Evolutionary conservation across 2,113 vertebrate genomes (phyloP).

Genomic region (Pipa parva): DNA sequence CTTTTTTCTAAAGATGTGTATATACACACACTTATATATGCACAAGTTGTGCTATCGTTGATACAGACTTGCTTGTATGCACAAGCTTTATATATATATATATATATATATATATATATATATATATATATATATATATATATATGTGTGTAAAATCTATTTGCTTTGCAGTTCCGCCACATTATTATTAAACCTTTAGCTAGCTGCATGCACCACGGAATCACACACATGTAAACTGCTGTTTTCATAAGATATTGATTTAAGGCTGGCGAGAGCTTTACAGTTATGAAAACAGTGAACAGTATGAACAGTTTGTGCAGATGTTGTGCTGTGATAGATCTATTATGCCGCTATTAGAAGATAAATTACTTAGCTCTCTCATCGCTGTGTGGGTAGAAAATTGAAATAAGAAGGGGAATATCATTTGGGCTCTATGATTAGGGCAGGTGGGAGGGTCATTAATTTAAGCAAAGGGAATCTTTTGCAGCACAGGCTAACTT

Average conservation of each 20-base stretch:
- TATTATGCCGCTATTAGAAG: conserved; percentile 99
- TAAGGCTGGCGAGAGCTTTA: conserved; percentile 56
- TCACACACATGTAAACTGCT: conserved; percentile 44
- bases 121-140: too few relatives aligned
- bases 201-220: too few relatives aligned
- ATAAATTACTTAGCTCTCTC: conserved; percentile 97
- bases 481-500: conserved; percentile 75
- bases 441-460: conserved; percentile 87
- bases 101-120: too few relatives aligned
- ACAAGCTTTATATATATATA: too few relatives aligned
- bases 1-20: too few relatives aligned
- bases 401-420: conserved; percentile 96
- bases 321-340: conserved; percentile 98
- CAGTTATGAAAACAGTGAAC: conserved; percentile 52
- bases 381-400: conserved; percentile 82
- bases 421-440: conserved; percentile 86
- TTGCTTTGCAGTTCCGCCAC: too few relatives aligned
- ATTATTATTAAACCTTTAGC: too few relatives aligned
- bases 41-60: too few relatives aligned
- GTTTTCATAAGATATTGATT: conserved; percentile 67
- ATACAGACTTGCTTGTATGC: too few relatives aligned
- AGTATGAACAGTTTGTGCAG: conserved; percentile 78
- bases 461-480: conserved; percentile 78
- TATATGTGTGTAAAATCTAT: too few relatives aligned
- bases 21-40: too few relatives aligned